Evolutionary conservation across 1,140 invertebrate species (phyloP).

Genomic region (Zaprionus africanus): DNA sequence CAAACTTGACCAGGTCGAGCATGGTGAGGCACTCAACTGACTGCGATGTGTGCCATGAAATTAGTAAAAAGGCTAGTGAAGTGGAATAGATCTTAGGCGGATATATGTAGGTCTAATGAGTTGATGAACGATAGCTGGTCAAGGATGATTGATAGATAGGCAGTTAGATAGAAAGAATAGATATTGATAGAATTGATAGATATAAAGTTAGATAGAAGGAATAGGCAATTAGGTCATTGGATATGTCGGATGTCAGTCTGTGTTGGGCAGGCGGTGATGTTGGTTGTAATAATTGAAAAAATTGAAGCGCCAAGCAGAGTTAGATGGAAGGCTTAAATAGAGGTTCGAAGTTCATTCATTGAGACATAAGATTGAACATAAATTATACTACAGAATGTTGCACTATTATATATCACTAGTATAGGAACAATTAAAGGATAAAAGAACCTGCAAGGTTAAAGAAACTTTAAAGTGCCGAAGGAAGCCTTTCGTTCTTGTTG

Average conservation of each 20-base stretch:
- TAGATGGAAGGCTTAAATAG: no score
- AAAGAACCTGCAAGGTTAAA: no score
- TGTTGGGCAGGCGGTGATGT: background rate
- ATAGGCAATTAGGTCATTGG: background rate
- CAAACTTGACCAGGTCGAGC: slow-evolving; percentile 6
- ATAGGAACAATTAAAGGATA: no score
- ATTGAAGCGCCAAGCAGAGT: no score
- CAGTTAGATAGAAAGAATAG: background rate
- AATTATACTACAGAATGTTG: no score
- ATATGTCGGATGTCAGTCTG: background rate
- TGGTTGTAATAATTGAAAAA: background rate
- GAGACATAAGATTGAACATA: no score
- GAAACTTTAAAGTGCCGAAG: no score
- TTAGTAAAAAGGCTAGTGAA: slow-evolving; percentile 9
- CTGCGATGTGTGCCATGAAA: no score
- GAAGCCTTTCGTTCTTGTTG: no score
- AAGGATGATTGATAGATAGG: background rate
- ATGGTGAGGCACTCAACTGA: slow-evolving; percentile 10
- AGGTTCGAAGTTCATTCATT: no score
- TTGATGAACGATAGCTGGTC: background rate
- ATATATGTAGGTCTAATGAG: slow-evolving; percentile 16
- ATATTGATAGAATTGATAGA: background rate
- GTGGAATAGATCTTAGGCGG: slow-evolving; percentile 7
- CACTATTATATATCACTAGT: no score
- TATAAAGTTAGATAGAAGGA: background rate